Conservation (phyloP, 2,113 vertebrate species). For the Leptosomus discolor region DNA sequence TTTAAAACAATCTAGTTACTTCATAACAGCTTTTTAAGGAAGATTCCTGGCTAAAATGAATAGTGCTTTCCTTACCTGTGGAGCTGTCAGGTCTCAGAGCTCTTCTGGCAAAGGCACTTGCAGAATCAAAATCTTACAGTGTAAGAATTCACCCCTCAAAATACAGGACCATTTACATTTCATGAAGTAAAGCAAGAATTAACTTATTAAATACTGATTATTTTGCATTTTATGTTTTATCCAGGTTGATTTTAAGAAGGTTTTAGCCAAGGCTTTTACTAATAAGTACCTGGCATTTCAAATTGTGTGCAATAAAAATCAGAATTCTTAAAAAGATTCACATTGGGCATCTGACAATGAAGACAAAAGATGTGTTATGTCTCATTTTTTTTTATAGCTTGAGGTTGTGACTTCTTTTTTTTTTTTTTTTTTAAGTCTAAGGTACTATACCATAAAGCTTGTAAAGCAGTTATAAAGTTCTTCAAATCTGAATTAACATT, state of each 20-base stretch:
- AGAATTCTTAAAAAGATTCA: neutral
- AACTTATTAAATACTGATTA: neutral
- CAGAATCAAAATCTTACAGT: neutral
- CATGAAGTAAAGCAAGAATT: neutral
- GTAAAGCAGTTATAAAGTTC: slow-evolving; percentile 15
- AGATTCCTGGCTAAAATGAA: neutral
- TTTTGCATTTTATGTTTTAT: neutral
- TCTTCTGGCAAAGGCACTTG: neutral
- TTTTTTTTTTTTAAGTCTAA: neutral
- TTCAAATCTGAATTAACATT: slow-evolving; percentile 48
- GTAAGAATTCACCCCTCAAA: neutral
- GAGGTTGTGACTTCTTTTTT: neutral
- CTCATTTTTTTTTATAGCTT: neutral
- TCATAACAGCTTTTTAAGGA: neutral
- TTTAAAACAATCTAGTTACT: neutral
- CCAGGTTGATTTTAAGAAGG: neutral
- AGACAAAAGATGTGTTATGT: neutral
- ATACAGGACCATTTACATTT: neutral
- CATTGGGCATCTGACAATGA: neutral
- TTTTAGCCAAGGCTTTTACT: neutral
- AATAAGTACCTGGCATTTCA: neutral
- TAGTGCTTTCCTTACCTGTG: neutral
- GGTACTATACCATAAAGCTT: slow-evolving; percentile 4
- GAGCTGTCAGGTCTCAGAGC: neutral
- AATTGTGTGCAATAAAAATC: neutral